Percentiles rank a stretch among this genome's conserved stretches.
Evolutionary conservation across 2,797 vertebrate genomes (phyloP).

Genomic region (Coendou prehensilis): DNA sequence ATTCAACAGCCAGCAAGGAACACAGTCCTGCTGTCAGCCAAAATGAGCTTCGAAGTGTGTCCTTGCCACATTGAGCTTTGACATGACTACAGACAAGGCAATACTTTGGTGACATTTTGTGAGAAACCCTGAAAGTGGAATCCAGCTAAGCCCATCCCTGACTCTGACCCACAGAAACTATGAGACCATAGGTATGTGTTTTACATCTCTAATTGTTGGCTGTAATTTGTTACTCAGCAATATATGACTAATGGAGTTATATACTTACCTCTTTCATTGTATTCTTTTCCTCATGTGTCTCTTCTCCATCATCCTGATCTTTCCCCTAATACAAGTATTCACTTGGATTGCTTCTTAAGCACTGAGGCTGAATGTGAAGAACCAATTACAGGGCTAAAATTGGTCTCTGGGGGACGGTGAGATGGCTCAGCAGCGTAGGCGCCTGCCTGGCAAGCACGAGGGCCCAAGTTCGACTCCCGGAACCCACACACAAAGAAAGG

Average conservation of each 20-base stretch:
- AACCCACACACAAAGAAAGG: too few relatives aligned
- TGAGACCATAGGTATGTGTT: neutral
- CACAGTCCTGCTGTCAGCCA: neutral
- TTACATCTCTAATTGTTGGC: neutral
- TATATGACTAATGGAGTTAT: neutral
- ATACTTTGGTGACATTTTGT: neutral
- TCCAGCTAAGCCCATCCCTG: rapidly evolving
- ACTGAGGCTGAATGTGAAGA: neutral
- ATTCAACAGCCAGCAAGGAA: neutral
- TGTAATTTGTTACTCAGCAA: neutral
- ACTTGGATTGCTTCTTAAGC: neutral
- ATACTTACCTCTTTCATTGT: neutral
- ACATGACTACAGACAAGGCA: neutral
- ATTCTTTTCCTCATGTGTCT: neutral
- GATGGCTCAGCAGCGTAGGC: too few relatives aligned
- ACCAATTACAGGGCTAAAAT: neutral
- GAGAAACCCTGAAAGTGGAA: too few relatives aligned
- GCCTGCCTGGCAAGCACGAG: too few relatives aligned
- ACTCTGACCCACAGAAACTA: neutral
- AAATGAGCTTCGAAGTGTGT: neutral
- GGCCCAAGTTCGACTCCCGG: too few relatives aligned
- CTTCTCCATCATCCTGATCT: neutral
- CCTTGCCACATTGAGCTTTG: neutral
- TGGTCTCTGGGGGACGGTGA: neutral
- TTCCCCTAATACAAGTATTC: neutral